phyloP scores from a whole-genome alignment of 2,113 vertebrate species.

The Larimichthys crocea region DNA sequence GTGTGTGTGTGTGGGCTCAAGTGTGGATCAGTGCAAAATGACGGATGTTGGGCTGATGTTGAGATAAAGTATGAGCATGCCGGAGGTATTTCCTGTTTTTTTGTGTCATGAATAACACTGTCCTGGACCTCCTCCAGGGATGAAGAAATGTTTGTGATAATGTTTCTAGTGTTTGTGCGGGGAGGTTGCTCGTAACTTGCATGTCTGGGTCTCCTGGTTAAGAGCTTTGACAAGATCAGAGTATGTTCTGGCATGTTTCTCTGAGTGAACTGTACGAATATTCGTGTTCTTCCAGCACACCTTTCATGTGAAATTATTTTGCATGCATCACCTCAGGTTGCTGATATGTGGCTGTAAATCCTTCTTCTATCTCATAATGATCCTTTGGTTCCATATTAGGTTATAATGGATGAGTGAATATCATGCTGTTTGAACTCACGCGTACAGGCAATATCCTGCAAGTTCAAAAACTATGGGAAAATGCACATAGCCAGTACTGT shows the following conservation, averaged over 20 bases:
- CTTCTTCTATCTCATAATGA: background rate
- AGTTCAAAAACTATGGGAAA: background rate
- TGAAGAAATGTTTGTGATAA: slow-evolving; percentile 47
- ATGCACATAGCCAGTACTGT: background rate
- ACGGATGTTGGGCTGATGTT: background rate
- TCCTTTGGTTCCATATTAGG: background rate
- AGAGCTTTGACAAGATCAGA: background rate
- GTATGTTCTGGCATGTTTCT: slow-evolving; percentile 1
- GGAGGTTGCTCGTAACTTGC: background rate
- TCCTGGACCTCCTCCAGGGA: slow-evolving; percentile 20
- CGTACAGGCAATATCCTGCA: background rate
- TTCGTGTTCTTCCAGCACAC: background rate
- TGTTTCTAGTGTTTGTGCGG: slow-evolving; percentile 45
- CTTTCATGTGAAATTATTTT: background rate
- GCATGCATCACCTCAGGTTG: background rate
- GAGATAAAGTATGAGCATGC: slow-evolving; percentile 25
- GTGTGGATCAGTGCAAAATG: slow-evolving; percentile 6
- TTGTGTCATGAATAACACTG: slow-evolving; percentile 7
- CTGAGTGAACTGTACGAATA: background rate
- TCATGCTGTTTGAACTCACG: background rate
- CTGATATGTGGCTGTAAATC: background rate
- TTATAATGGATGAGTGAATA: background rate
- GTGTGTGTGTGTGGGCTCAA: background rate
- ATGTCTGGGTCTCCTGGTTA: slow-evolving; percentile 22
- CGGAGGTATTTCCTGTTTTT: slow-evolving; percentile 63